A percentile compares a stretch with the other conserved stretches of the same genome.
Conservation (phyloP, 2,797 vertebrate species). For the Cuniculus paca region DNA sequence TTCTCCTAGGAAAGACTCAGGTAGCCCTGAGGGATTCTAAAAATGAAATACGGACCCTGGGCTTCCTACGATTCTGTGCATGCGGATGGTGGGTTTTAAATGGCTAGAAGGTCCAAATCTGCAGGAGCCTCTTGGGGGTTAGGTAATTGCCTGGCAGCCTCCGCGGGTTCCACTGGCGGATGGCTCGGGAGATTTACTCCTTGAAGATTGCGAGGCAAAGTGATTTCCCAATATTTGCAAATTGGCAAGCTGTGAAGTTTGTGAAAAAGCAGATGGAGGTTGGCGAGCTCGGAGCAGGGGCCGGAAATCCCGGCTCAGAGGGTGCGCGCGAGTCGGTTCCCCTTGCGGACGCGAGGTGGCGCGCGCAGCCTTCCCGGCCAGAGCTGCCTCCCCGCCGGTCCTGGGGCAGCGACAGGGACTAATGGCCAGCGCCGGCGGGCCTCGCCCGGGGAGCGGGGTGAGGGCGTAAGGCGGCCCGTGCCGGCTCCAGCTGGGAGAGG, state of each 20-base stretch:
- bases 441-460: background rate
- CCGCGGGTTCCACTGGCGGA: background rate
- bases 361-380: conserved; percentile 73
- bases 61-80: background rate
- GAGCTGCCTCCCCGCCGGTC: fast-evolving
- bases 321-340: background rate
- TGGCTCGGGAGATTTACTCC: conserved; percentile 64
- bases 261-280: conserved; percentile 18
- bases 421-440: background rate
- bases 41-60: background rate
- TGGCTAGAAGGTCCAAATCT: conserved; percentile 30
- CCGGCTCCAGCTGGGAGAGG: background rate
- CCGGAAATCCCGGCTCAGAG: background rate
- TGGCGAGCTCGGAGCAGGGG: background rate
- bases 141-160: conserved; percentile 62
- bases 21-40: background rate
- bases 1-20: conserved; percentile 22
- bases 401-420: background rate
- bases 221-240: conserved; percentile 69
- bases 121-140: conserved; percentile 10
- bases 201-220: conserved; percentile 52
- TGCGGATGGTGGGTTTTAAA: conserved; percentile 16
- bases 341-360: conserved; percentile 83
- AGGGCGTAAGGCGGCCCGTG: background rate
- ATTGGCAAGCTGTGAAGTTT: conserved; percentile 63